Evolutionary conservation across 1,140 invertebrate genomes (phyloP), one percentile per base, ranked within the genome.

Genomic region (Ruditapes philippinarum): DNA sequence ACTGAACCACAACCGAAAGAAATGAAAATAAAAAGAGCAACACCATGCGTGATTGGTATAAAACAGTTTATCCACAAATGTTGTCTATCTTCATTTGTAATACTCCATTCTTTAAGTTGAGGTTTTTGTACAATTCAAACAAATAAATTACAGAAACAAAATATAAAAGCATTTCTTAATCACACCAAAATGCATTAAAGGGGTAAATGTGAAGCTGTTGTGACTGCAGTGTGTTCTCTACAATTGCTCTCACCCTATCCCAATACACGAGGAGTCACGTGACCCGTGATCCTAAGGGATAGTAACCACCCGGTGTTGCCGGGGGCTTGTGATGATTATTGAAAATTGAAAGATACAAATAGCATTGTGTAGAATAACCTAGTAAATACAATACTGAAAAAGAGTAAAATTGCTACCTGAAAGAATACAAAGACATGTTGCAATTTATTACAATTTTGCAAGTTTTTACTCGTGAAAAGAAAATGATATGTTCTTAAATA

Each of bases 241-340:
- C 0, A 36, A n/a, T 14, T 70, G 85, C 85, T 88, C 85, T 88
- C 85, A 88, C 76, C 85, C 85, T 88, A 88, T 88, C 85, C 85
- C 85, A 76, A 73, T 49, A 33, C 74, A 78, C 45, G 74, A 78
- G 74, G 74, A 78, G 74, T 4, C 74, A 51, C 45, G 25, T 38
- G 65, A 11, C 45, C 54, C 28, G 17, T 68, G 60, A 74, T 65
- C 51, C 28, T 40, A 60, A 38, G 85, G 85, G 76, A 80, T 88
- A 79, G 74, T 88, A 28, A 25, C 7, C 33, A 40, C 85, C 76
- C 85, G 85, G 85, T 31, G 76, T 31, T 49, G 31, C 85, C 85
- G 74, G 76, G 85, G 28, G 22, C 54, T 65, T 49, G 31, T 9
- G 51, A 76, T n/a, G n/a, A n/a, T n/a, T n/a, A n/a, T n/a, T n/a